Evolutionary conservation across 1,140 invertebrate genomes (phyloP).

Genomic region (Mamestra configurata): DNA sequence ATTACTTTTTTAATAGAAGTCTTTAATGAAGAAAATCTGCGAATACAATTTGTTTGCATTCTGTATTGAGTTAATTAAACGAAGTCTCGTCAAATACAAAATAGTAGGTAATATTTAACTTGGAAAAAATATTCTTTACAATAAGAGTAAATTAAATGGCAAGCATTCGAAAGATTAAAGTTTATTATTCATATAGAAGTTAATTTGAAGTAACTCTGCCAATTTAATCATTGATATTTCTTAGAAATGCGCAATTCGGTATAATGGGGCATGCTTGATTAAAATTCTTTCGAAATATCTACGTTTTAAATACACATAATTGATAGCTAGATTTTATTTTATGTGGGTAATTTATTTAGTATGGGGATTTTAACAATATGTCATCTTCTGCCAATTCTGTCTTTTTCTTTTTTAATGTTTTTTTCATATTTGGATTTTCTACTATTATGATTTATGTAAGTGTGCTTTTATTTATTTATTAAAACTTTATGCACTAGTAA

Average conservation of each 20-base stretch:
- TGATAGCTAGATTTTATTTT: no score
- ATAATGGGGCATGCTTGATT: not conserved
- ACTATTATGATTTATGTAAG: no score
- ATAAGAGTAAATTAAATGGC: not conserved
- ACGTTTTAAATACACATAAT: not conserved
- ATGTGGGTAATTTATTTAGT: no score
- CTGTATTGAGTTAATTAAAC: not conserved
- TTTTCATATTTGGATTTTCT: no score
- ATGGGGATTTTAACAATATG: no score
- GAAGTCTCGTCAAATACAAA: not conserved
- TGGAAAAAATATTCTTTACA: constrained; percentile 4
- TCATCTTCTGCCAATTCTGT: no score
- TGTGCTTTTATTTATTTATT: no score
- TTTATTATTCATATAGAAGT: constrained; percentile 5
- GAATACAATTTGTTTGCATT: not conserved
- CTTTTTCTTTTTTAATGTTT: no score
- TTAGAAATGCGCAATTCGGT: not conserved
- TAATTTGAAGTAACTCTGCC: not conserved
- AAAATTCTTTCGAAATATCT: not conserved
- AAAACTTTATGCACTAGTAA: no score
- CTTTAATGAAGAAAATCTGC: not conserved
- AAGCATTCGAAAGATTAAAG: not conserved
- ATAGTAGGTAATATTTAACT: not conserved
- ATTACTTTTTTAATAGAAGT: not conserved
- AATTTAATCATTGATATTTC: not conserved